Evolutionary conservation across 2,888 invertebrate species (phyloP), one percentile per base, ranked within the genome.

Genomic region (Sturmia bella): DNA sequence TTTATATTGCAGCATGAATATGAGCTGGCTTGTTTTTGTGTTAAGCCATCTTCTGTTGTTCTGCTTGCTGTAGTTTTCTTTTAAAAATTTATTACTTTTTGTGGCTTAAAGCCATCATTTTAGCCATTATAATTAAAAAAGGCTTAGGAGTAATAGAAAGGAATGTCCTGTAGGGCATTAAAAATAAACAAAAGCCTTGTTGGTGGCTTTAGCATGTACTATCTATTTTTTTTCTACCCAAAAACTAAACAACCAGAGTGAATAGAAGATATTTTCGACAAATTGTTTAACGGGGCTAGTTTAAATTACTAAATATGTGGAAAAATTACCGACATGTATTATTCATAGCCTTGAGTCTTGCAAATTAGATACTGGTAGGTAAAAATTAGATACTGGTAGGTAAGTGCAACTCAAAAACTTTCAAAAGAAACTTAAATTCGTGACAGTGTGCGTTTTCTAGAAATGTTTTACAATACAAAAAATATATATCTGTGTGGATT

Each of bases 71-170:
- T 43, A 17, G 9, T 39, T 19, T n/a, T 1, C 13, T 57, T 50
- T 41, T 56, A n/a, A 6, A 6, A 72, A 81, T 77, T 77, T 73
- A 73, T 81, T 73, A 77, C 76, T 48, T 73, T 77, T 77, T 77
- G 73, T 64, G 73, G 77, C 76, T 76, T 63, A 63, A 68, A 66
- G 81, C 81, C 50, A 81, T 81, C 52, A 57, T 73, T 73, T 68
- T 64, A 63, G 76, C 72, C 70, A 56, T 69, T 63, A 74, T 80
- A 70, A 80, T 80, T 75, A 72, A 80, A 76, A 50, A 66, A 59
- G 72, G 56, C 59, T 72, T 78, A 72, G 11, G 17, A 66, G 59
- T 66, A 72, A 78, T 66, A 72, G 50, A 59, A 78, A 52, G 66
- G 52, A 72, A 66, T 72, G 37, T 52, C 17, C 72, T n/a, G 32